Evolutionary conservation across 2,888 invertebrate species (phyloP).

Genomic region (Euspilapteryx auroguttella): DNA sequence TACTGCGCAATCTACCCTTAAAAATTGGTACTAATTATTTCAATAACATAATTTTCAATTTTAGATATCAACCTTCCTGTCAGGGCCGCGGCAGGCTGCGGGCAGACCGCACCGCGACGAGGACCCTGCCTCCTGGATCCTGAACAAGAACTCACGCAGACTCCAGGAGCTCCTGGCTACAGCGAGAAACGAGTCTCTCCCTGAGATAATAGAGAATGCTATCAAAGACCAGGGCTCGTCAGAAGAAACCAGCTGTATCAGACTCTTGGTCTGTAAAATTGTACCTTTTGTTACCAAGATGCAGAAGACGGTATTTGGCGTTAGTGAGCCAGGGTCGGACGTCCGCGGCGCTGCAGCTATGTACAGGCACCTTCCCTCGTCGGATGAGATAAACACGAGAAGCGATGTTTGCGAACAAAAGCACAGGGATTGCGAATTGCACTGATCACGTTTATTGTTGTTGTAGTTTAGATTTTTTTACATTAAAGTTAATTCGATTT

Average conservation of each 20-base stretch:
- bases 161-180: conserved; percentile 60
- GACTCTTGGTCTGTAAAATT: conserved; percentile 74
- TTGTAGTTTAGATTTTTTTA: too few species aligned
- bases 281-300: conserved; percentile 76
- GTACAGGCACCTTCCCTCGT: conserved; percentile 65
- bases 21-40: too few species aligned
- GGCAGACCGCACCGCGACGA: conserved; percentile 24
- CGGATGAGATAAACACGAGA: conserved; percentile 60
- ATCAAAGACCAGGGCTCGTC: conserved; percentile 55
- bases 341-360: conserved; percentile 35
- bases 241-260: conserved; percentile 69
- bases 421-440: conserved; percentile 50
- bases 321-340: too few species aligned
- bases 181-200: conserved; percentile 64
- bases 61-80: conserved; percentile 65
- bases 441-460: too few species aligned
- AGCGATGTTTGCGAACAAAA: conserved; percentile 66
- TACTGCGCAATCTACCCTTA: too few species aligned
- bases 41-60: too few species aligned
- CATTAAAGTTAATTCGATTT: too few species aligned
- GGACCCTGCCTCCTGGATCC: conserved; percentile 56
- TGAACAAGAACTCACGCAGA: conserved; percentile 60
- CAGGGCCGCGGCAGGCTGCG: conserved; percentile 27
- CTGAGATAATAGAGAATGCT: conserved; percentile 63
- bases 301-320: conserved; percentile 68